These are phyloP conservation scores for Celastrina argiolus DNA, from an alignment of 2,888 invertebrate genomes.

Conservation along the genomic window DNA sequence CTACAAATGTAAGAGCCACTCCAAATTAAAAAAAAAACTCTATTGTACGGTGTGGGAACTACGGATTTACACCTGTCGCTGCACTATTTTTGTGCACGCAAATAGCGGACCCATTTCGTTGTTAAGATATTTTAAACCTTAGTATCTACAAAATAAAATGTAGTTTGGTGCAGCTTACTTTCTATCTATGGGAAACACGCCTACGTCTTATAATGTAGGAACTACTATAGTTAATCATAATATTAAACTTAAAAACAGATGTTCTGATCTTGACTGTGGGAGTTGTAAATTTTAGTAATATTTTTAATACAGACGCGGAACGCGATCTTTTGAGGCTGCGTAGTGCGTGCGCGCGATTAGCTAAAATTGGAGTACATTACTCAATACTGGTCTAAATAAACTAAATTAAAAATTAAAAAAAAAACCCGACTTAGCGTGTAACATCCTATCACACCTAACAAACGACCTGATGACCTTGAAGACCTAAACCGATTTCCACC, in stretches of 20 bases:
- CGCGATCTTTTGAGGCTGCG: not conserved
- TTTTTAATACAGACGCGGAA: not conserved
- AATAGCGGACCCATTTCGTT: conserved; percentile 21
- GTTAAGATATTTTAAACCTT: not conserved
- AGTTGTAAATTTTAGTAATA: not conserved
- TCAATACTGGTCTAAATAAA: too few relatives aligned
- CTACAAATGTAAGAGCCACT: conserved; percentile 18
- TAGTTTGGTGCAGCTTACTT: not conserved
- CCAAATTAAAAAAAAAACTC: conserved; percentile 30
- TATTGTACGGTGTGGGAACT: conserved; percentile 30
- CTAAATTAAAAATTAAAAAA: too few relatives aligned
- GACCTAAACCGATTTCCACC: too few relatives aligned
- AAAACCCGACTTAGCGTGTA: too few relatives aligned
- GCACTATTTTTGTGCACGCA: conserved; percentile 24
- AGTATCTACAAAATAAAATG: not conserved
- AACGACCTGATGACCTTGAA: too few relatives aligned
- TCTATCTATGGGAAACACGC: not conserved
- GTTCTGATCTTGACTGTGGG: not conserved
- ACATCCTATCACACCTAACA: too few relatives aligned
- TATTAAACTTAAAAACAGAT: not conserved
- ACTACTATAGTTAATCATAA: not conserved
- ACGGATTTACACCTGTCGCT: conserved; percentile 31
- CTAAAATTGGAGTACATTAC: too few relatives aligned
- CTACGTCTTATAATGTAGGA: not conserved
- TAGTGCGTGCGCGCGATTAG: too few relatives aligned